Base-by-base conservation (phyloP, 1,140 invertebrate species). In the Asobara japonica region DNA sequence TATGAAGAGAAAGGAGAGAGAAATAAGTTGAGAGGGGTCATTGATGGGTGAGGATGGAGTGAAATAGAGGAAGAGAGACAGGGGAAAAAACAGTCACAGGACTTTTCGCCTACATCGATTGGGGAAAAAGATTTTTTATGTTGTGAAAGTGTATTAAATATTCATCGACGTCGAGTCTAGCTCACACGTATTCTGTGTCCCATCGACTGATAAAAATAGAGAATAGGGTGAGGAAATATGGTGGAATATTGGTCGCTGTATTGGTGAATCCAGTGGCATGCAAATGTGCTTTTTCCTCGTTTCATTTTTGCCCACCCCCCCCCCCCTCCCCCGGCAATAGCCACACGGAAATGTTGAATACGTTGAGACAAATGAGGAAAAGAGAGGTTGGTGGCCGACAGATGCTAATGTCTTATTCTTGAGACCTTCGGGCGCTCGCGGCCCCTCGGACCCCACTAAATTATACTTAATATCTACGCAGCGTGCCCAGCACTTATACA, bases 401-500 rank as follows among this genome's bases (percentile, higher is more conserved):
- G 60, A 74, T 74, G 69, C 64, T 74, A 66, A 74, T 74, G 69
- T 74, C 73, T 74, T 74, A 64, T 74, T 74, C 69, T 36, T 33
- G 45, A 71, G 65, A 56, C 65, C 64, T 27, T 11, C 16, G 61
- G 22, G 38, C 20, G 31, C 20, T 11, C 18, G n/a, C 10, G 16
- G 36, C 13, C n/a, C 16, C 16, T 62, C 33, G 68, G 69, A 71
- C 64, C 73, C 62, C 70, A 75, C 70, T 75, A 72, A 74, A 81
- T 81, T 81, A 81, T 77, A 80, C 75, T 78, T 76, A 76, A 82
- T 81, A 80, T 79, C 72, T 75, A 74, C 70, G 66, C 72, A 62
- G 62, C 65, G 51, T 76, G 74, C 69, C 74, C 76, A 73, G 78
- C 70, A 76, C 73, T 80, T 78, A 79, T 76, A 72, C 51, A 27